A percentile compares a stretch with the other conserved stretches of the same genome.
Conservation (phyloP, 1,140 invertebrate genomes). For the Glomeris maerens region DNA sequence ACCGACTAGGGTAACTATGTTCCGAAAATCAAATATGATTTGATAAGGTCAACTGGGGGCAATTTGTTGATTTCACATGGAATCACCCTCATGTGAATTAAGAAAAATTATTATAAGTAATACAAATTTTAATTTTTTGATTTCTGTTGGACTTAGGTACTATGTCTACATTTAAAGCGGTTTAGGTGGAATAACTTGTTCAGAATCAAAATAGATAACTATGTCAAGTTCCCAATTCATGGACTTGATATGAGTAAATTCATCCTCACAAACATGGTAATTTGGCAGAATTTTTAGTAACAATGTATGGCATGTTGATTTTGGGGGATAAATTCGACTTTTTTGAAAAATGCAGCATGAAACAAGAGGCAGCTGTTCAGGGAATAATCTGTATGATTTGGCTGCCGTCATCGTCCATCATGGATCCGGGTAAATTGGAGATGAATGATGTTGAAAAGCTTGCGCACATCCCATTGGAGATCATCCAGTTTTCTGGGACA, state of each 20-base stretch:
- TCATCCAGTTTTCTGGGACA: too few species aligned
- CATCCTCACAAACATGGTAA: conserved; percentile 47
- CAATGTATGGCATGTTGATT: not conserved
- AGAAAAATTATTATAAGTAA: too few species aligned
- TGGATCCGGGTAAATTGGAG: conserved; percentile 49
- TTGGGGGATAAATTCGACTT: not conserved
- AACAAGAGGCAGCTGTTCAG: conserved; percentile 41
- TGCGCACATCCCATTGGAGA: too few species aligned
- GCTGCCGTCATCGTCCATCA: conserved; percentile 75
- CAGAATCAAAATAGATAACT: conserved; percentile 62
- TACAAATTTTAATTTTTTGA: conserved; percentile 5
- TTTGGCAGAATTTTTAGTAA: conserved; percentile 10
- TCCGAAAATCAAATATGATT: too few species aligned
- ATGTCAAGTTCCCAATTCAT: conserved; percentile 58
- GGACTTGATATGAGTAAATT: conserved; percentile 66
- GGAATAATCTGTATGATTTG: conserved; percentile 58
- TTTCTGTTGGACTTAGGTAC: conserved; percentile 37
- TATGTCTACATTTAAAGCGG: conserved; percentile 72
- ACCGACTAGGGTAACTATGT: too few species aligned
- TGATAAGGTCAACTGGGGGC: too few species aligned
- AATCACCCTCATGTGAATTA: too few species aligned
- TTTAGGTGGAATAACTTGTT: conserved; percentile 70
- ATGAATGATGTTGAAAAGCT: conserved; percentile 1
- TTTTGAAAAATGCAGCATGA: conserved; percentile 35
- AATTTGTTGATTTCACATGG: too few species aligned